Evolutionary conservation across 2,888 invertebrate species (phyloP), one percentile per base, ranked within the genome.

Genomic region (Tanytarsus gracilentus): DNA sequence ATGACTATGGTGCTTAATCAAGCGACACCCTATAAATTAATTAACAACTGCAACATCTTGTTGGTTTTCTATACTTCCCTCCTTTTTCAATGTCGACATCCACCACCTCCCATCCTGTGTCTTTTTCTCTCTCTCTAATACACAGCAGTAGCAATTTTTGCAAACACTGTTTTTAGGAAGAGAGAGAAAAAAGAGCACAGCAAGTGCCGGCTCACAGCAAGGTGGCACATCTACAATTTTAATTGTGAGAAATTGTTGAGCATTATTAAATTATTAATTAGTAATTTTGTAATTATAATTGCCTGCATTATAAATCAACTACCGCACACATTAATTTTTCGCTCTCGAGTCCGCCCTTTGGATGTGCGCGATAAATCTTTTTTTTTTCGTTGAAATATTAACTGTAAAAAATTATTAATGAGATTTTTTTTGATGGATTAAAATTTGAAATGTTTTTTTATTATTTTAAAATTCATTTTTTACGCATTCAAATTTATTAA

Each of bases 41-140:
- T 48, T 59, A 48, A 49, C 49, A 59, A 56, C 36, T 59, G 58
- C 58, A 59, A 49, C 58, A 59, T 59, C 58, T 59, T 59, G 58
- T 49, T 59, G 44, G 40, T 56, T 56, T 40, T 56, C 55, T 39
- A 33, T 53, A 33, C 53, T n/a, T 8, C 23, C 14, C 9, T n/a
- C n/a, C 44, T 44, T 44, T 44, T 44, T 44, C 44, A 14, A n/a
- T 36, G n/a, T 7, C 21, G 9, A 21, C 21, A 23, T 36, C 36
- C 16, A 36, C 14, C 16, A 33, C n/a, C n/a, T n/a, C n/a, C n/a
- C n/a, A n/a, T n/a, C n/a, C n/a, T n/a, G n/a, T n/a, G n/a, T n/a
- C n/a, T n/a, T n/a, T n/a, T n/a, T n/a, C n/a, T n/a, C n/a, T n/a
- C n/a, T n/a, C n/a, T n/a, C n/a, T n/a, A n/a, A n/a, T n/a, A n/a